Base-by-base conservation (phyloP, 2,888 invertebrate species). In the Drosophila hamatofila region DNA sequence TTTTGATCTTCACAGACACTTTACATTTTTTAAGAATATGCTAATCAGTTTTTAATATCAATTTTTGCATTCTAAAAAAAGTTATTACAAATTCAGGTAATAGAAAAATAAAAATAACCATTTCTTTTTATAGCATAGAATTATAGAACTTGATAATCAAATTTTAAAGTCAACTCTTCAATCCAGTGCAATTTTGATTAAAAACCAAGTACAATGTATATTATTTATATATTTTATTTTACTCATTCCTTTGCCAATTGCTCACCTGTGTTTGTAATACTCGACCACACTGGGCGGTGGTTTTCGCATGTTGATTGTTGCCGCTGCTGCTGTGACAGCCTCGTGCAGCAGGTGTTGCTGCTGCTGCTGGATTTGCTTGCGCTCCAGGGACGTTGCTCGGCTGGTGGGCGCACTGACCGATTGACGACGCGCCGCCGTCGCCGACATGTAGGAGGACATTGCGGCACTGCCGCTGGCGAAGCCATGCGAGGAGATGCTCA, bases 331-430 rank as follows among this genome's bases (percentile, higher is more conserved):
- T 82, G 89, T 35, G 9, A 69, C n/a, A 16, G 58, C 44, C 25
- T 77, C 79, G 12, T 80, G 75, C 27, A 72, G 74, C 16, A 75
- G 46, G 2, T 69, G 76, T 11, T 60, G 80, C 21, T 73, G 68
- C 1, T 89, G 80, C 18, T 63, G 80, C 52, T 74, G 75, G 0
- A 88, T 89, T 33, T 91, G 78, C 57, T 92, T 93, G 27, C 92
- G 89, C 54, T 93, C 92, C 54, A 92, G 65, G 2, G 92, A 92
- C n/a, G 92, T 89, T 4, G 93, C 78, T 33, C 93, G 89, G 57
- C 91, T 92, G 48, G 80, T 84, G 0, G 92, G 91, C 6, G 91
- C 90, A 68, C 92, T 92, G 42, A 90, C 89, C 33, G 87, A 85
- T 57, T 91, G 89, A 1, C 91, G 79, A 0, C 78, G 72, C 7